A percentile compares a stretch with the other conserved stretches of the same genome.
Evolutionary conservation across 2,113 vertebrate species (phyloP).

Genomic region (Salvelinus sp.): DNA sequence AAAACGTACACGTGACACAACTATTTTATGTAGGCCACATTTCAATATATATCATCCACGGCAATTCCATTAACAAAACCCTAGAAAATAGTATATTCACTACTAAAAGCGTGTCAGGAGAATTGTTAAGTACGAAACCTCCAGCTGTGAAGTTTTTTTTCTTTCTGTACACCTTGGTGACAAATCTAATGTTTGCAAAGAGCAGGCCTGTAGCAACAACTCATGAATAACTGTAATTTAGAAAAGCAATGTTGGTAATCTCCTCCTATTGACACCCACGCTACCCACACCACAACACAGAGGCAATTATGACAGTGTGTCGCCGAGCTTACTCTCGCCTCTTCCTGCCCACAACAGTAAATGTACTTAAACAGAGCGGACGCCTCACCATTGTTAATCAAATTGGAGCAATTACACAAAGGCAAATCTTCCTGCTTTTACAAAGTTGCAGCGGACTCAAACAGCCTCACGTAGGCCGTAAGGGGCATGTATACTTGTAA

Average conservation of each 20-base stretch:
- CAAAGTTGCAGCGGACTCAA: neutral
- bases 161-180: slow-evolving; percentile 26
- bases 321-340: slow-evolving; percentile 24
- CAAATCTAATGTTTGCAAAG: slow-evolving; percentile 21
- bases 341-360: slow-evolving; percentile 25
- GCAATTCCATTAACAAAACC: neutral
- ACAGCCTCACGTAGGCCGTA: neutral
- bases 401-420: neutral
- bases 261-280: slow-evolving; percentile 28
- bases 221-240: slow-evolving; percentile 43
- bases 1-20: neutral
- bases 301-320: slow-evolving; percentile 37
- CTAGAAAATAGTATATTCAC: neutral
- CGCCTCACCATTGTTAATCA: slow-evolving; percentile 16
- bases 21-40: neutral
- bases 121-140: neutral
- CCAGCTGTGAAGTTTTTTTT: slow-evolving; percentile 11
- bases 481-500: neutral
- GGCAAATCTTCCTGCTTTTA: neutral
- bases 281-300: slow-evolving; percentile 27
- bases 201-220: slow-evolving; percentile 13
- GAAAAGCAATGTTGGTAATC: slow-evolving; percentile 40
- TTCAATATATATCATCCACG: neutral
- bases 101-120: neutral
- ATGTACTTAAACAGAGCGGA: slow-evolving; percentile 12